Evolutionary conservation across 1,140 invertebrate genomes (phyloP).

Genomic region (Cyclargus thomasi): DNA sequence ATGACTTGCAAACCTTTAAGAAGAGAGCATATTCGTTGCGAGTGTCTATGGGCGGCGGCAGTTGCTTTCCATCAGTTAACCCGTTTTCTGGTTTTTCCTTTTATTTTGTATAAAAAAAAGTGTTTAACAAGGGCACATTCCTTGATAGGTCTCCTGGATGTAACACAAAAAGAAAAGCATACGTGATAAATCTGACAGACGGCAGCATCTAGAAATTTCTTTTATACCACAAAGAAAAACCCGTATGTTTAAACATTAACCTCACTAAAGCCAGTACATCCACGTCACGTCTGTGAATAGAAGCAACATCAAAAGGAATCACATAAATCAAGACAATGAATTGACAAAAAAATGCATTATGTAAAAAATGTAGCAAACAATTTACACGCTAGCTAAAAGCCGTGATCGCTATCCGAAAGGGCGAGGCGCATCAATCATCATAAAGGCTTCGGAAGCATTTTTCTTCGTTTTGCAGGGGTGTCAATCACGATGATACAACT

Average conservation of each 20-base stretch:
- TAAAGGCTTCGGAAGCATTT: constrained; percentile 36
- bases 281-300: neutral
- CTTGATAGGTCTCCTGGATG: too few relatives aligned
- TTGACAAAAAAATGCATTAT: constrained; percentile 23
- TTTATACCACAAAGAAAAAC: too few relatives aligned
- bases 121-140: too few relatives aligned
- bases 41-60: too few relatives aligned
- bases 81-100: too few relatives aligned
- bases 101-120: too few relatives aligned
- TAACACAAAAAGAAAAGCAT: too few relatives aligned
- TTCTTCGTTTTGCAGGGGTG: constrained; percentile 34
- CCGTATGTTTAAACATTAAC: neutral
- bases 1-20: too few relatives aligned
- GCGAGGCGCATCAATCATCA: constrained; percentile 47
- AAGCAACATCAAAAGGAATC: constrained; percentile 9
- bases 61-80: too few relatives aligned
- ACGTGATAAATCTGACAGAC: too few relatives aligned
- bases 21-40: too few relatives aligned
- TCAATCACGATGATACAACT: constrained; percentile 32
- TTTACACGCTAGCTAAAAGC: constrained; percentile 25
- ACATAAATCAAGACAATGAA: constrained; percentile 16
- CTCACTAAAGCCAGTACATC: neutral
- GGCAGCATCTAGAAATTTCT: too few relatives aligned
- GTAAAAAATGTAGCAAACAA: constrained; percentile 20
- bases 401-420: constrained; percentile 20